Evolutionary conservation across 2,888 invertebrate species (phyloP).

Genomic region (Desoria tigrina): DNA sequence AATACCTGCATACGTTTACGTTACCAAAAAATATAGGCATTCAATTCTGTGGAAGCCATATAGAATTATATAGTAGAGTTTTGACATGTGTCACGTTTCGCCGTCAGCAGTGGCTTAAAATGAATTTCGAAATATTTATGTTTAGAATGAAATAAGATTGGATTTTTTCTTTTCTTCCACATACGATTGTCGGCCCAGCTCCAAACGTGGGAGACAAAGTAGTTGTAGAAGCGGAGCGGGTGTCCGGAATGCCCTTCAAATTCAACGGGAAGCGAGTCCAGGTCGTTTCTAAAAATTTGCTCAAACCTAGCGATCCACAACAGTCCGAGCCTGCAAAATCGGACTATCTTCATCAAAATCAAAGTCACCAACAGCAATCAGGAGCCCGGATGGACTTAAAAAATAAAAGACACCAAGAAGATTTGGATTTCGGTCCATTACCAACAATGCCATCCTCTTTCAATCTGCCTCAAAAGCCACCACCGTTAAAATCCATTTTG

Average conservation of each 20-base stretch:
- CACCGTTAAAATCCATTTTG: constrained; percentile 36
- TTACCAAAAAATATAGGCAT: too few relatives aligned
- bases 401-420: neutral
- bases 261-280: constrained; percentile 95
- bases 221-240: constrained; percentile 87
- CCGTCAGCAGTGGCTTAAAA: too few relatives aligned
- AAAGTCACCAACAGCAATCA: neutral
- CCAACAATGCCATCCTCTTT: too few relatives aligned
- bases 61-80: too few relatives aligned
- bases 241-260: constrained; percentile 92
- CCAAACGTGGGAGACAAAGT: constrained; percentile 89
- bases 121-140: too few relatives aligned
- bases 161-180: constrained; percentile 55
- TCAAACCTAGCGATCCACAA: too few relatives aligned
- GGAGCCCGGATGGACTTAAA: neutral
- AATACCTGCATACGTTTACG: too few relatives aligned
- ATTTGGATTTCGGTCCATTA: too few relatives aligned
- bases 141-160: too few relatives aligned
- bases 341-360: neutral
- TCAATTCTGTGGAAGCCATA: too few relatives aligned
- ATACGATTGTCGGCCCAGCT: constrained; percentile 80
- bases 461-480: too few relatives aligned
- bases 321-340: neutral
- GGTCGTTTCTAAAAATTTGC: constrained; percentile 58
- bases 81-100: too few relatives aligned